Base-by-base conservation (phyloP, 1,140 invertebrate species). In the Heliconius himera region DNA sequence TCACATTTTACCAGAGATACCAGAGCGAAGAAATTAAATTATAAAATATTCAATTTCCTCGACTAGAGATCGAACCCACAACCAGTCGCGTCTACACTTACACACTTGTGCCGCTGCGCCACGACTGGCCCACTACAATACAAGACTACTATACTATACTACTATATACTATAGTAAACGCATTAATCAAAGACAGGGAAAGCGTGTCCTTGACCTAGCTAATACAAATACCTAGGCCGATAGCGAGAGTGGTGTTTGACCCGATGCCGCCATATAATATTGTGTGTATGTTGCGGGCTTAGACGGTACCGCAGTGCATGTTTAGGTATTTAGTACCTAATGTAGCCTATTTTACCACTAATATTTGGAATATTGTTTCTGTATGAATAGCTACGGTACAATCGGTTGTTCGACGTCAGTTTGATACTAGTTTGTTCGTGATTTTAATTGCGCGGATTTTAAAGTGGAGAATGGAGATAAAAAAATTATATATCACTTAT, bases 131-230 rank as follows among this genome's bases (percentile, higher is more conserved):
- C 16, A 16, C 41, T 46, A 16, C 4, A 46, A 3, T 46, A 46
- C 41, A 46, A 16, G 41, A 46, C 3, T 4, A 3, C 41, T 16
- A 46, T 5, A 46, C 41, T 11, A 46, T 5, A 4, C 13, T 16
- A 26, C 26, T 26, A 26, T 26, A 46, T 5, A 46, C 41, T 11
- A 46, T 51, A 51, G 18, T 51, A 20, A 6, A 22, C 0, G 70
- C 80, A 80, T 73, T 77, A 76, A 85, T 85, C 84, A 87, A 87
- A 88, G 87, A 84, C 81, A 88, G 85, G 79, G 87, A 88, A 85
- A 88, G 87, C 70, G 84, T 73, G 77, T 77, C 83, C 85, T 88
- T 88, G 85, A 87, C 85, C 79, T 74, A 83, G 81, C 82, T 84
- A 85, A 80, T 82, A 84, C 82, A 87, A 83, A 86, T 84, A 83